Evolutionary conservation across 2,888 invertebrate species (phyloP).

Genomic region (Meganola albula): DNA sequence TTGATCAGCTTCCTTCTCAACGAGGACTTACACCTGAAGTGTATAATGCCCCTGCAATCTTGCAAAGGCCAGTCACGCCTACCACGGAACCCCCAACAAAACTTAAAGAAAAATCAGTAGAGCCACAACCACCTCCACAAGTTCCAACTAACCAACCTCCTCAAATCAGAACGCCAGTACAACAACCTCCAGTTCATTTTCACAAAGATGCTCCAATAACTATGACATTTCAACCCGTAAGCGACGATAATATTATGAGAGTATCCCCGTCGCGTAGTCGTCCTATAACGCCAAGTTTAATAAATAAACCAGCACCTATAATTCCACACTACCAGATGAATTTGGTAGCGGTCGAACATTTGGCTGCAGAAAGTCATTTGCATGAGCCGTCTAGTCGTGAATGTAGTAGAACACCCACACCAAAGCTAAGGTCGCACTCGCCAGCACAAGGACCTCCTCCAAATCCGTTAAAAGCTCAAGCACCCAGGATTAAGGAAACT

Average conservation of each 20-base stretch:
- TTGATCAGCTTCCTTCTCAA: conserved; percentile 78
- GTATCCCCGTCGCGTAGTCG: conserved; percentile 76
- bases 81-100: conserved; percentile 57
- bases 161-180: conserved; percentile 31
- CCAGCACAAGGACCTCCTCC: conserved; percentile 85
- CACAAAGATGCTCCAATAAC: conserved; percentile 74
- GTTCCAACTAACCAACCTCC: conserved; percentile 32
- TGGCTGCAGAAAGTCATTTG: conserved; percentile 77
- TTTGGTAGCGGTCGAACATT: conserved; percentile 82
- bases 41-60: conserved; percentile 56
- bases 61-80: conserved; percentile 62
- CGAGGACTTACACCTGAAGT: conserved; percentile 77
- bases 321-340: conserved; percentile 89
- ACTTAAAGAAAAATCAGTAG: conserved; percentile 50
- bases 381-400: conserved; percentile 80
- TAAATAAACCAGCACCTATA: conserved; percentile 85
- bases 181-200: conserved; percentile 49
- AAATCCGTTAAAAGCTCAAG: conserved; percentile 81
- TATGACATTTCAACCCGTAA: conserved; percentile 81
- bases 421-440: conserved; percentile 80
- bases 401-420: conserved; percentile 81
- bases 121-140: conserved; percentile 41
- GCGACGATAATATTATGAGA: conserved; percentile 72
- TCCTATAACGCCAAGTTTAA: conserved; percentile 83
- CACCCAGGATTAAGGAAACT: conserved; percentile 78